Evolutionary conservation across 1,140 invertebrate species (phyloP).

Genomic region (Sweltsa coloradensis): DNA sequence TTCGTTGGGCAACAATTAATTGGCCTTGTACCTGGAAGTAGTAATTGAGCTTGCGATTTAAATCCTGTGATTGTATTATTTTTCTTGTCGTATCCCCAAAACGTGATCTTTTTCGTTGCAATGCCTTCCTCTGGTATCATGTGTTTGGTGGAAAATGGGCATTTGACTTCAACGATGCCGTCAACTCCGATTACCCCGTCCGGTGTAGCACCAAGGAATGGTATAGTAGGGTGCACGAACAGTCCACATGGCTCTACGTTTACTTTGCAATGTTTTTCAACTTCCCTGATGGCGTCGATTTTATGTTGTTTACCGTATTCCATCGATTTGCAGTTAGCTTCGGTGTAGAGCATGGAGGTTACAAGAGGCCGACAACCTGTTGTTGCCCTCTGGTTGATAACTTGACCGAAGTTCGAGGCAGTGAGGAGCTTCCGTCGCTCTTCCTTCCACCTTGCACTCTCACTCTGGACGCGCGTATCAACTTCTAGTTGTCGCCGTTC

Average conservation of each 20-base stretch:
- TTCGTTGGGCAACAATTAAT: constrained; percentile 16
- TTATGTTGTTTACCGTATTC: constrained; percentile 12
- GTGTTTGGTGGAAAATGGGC: constrained; percentile 15
- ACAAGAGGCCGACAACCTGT: constrained; percentile 16
- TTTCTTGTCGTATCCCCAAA: constrained; percentile 8
- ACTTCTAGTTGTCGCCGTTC: constrained; percentile 3
- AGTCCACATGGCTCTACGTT: constrained; percentile 16
- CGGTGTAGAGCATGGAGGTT: constrained; percentile 13
- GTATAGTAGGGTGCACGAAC: constrained; percentile 12
- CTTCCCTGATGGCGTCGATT: constrained; percentile 1
- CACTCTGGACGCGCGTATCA: no score
- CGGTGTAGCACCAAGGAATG: constrained; percentile 16
- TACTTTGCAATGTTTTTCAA: not conserved
- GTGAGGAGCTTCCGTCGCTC: constrained; percentile 17
- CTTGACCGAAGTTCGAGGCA: constrained; percentile 22
- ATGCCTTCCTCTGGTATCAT: constrained; percentile 4
- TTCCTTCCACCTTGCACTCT: no score
- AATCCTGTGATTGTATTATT: not conserved
- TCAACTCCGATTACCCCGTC: constrained; percentile 16
- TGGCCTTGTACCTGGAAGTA: constrained; percentile 22
- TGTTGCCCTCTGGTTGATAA: no score
- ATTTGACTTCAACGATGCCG: constrained; percentile 20
- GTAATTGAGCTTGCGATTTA: constrained; percentile 20
- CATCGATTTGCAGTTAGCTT: constrained; percentile 4
- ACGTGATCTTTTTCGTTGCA: constrained; percentile 5